A percentile compares a stretch with the other conserved stretches of the same genome.
Evolutionary conservation across 2,113 vertebrate genomes (phyloP).

Genomic region (Oryctolagus cuniculus): mOryCun1.1 NC_091436.1:106496001-106496500

Average conservation of each 20-base stretch:
- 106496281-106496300: rapidly evolving
- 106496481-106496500: too few species aligned
- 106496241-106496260: not conserved
- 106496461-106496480: too few species aligned
- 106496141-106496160: not conserved
- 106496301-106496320: not conserved
- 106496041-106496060: not conserved
- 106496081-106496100: not conserved
- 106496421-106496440: too few species aligned
- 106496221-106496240: not conserved
- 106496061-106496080: not conserved
- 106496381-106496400: not conserved
- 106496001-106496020: not conserved
- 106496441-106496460: too few species aligned
- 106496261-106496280: not conserved
- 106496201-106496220: not conserved
- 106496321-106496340: not conserved
- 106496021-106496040: too few species aligned
- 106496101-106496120: too few species aligned
- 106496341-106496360: not conserved
- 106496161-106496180: not conserved
- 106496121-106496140: not conserved
- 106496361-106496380: not conserved
- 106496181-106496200: not conserved
- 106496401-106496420: not conserved